phyloP scores from a whole-genome alignment of 2,113 vertebrate species.

The Syngnathus typhle region DNA sequence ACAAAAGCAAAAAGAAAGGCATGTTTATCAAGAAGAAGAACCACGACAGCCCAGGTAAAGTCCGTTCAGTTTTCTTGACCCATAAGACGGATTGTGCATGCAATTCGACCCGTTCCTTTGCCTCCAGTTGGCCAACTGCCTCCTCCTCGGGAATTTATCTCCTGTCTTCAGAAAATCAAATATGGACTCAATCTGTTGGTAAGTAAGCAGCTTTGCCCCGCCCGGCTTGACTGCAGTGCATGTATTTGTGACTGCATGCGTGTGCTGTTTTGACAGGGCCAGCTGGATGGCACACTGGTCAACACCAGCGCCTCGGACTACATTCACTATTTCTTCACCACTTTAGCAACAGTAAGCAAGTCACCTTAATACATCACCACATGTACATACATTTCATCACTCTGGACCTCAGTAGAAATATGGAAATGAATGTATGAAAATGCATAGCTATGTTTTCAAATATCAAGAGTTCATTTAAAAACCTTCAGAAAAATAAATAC shows the following conservation, averaged over 20 bases:
- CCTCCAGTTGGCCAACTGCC: slow-evolving; percentile 45
- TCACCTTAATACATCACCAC: neutral
- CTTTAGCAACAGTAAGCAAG: slow-evolving; percentile 71
- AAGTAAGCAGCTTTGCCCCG: slow-evolving; percentile 9
- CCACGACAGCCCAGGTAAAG: slow-evolving; percentile 2
- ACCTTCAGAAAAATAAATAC: neutral
- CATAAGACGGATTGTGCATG: neutral
- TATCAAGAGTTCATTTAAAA: neutral
- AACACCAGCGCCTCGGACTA: slow-evolving; percentile 56
- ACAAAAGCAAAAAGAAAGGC: slow-evolving; percentile 49
- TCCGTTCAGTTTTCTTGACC: neutral
- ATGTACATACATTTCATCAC: neutral
- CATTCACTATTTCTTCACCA: slow-evolving; percentile 70
- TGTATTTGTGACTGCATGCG: neutral
- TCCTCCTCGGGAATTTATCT: slow-evolving; percentile 43
- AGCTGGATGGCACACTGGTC: slow-evolving; percentile 45
- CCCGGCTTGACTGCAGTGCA: fast-evolving
- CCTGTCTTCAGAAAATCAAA: slow-evolving; percentile 83
- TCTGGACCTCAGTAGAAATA: no score
- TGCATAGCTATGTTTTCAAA: no score
- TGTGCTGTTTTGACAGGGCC: slow-evolving; percentile 58
- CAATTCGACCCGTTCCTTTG: neutral
- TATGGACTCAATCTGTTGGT: slow-evolving; percentile 84
- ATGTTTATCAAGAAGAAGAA: slow-evolving; percentile 49
- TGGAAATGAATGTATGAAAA: no score